Conservation (phyloP, 2,113 vertebrate genomes). For the Epinephelus fuscoguttatus region DNA sequence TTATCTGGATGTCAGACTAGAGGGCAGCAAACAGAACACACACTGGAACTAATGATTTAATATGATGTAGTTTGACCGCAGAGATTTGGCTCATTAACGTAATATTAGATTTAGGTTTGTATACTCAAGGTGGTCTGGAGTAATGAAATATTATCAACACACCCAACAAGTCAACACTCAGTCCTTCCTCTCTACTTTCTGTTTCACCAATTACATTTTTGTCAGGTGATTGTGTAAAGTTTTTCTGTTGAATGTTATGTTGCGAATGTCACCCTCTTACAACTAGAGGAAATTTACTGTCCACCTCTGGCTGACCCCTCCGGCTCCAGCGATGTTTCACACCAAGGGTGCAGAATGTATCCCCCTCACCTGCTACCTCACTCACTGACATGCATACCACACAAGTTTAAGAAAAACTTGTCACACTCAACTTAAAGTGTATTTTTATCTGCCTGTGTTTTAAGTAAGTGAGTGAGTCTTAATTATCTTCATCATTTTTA, state of each 20-base stretch:
- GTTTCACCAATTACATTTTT: neutral
- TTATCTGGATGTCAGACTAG: slow-evolving; percentile 45
- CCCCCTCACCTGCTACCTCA: slow-evolving; percentile 49
- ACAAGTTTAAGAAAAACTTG: neutral
- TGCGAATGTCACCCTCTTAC: slow-evolving; percentile 43
- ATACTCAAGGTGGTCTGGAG: neutral
- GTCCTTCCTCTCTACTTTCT: neutral
- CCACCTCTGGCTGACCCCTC: slow-evolving; percentile 71
- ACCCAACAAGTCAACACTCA: neutral
- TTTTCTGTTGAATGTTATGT: neutral
- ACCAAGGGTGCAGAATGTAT: slow-evolving; percentile 78
- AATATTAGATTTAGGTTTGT: neutral
- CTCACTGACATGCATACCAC: slow-evolving; percentile 23
- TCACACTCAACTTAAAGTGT: neutral
- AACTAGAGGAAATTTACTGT: slow-evolving; percentile 69
- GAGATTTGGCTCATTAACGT: neutral
- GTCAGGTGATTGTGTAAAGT: neutral
- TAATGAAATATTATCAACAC: neutral
- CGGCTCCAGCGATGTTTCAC: slow-evolving; percentile 75
- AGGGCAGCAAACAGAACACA: neutral
- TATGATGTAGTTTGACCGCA: neutral
- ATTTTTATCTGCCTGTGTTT: neutral
- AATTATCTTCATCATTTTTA: neutral
- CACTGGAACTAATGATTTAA: neutral
- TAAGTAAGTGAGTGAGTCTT: neutral